Conservation (phyloP, 2,797 vertebrate species). For the Malacoctenus gilli region DNA sequence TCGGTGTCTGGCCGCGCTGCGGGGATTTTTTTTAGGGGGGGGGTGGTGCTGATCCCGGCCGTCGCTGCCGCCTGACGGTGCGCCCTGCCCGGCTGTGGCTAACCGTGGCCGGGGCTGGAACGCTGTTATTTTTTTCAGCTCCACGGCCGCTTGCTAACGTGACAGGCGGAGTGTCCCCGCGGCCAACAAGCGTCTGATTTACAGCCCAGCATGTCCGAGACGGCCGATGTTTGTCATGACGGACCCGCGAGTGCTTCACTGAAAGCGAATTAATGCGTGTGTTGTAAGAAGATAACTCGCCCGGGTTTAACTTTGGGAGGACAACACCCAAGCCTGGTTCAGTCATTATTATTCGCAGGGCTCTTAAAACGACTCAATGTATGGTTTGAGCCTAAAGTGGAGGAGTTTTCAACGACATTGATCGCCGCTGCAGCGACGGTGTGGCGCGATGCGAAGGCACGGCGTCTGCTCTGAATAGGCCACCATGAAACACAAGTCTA, state of each 20-base stretch:
- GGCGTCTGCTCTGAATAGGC: too few relatives aligned
- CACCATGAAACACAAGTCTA: slow-evolving; percentile 43
- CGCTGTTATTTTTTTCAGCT: slow-evolving; percentile 23
- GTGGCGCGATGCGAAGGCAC: not conserved
- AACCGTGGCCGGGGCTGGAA: slow-evolving; percentile 42
- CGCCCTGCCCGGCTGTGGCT: slow-evolving; percentile 55
- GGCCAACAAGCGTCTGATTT: slow-evolving; percentile 61
- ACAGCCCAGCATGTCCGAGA: slow-evolving; percentile 16
- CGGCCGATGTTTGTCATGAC: slow-evolving; percentile 37
- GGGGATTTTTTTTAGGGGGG: too few relatives aligned
- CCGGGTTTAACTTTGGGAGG: slow-evolving; percentile 36
- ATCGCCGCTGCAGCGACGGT: not conserved
- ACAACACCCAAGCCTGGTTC: slow-evolving; percentile 46
- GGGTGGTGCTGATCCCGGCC: not conserved
- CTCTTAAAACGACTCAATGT: not conserved
- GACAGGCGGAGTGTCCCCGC: slow-evolving; percentile 58
- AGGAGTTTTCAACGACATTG: not conserved
- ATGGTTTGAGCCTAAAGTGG: not conserved
- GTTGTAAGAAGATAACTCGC: not conserved
- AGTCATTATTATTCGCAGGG: not conserved
- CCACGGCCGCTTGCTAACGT: slow-evolving; percentile 57
- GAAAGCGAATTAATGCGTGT: not conserved
- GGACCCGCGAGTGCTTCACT: slow-evolving; percentile 10
- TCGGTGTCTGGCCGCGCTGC: not conserved
- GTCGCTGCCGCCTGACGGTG: slow-evolving; percentile 46